Evolutionary conservation across 1,140 invertebrate species (phyloP).

Genomic region (Telenomus remus): DNA sequence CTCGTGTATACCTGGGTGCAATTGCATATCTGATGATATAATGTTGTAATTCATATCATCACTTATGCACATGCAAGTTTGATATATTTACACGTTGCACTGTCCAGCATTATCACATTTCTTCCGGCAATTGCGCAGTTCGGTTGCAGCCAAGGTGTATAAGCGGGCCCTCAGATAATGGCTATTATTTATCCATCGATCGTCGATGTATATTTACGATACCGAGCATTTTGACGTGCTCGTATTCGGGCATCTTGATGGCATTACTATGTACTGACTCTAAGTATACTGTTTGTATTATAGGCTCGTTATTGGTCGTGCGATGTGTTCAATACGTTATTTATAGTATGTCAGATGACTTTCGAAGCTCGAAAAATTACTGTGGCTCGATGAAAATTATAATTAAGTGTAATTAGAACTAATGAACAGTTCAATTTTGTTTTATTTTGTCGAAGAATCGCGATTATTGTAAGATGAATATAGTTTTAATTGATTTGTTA

Average conservation of each 20-base stretch:
- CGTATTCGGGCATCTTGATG: conserved; percentile 33
- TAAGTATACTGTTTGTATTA: conserved; percentile 42
- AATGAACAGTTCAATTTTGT: conserved; percentile 6
- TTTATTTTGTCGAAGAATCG: too few species aligned
- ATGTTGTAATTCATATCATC: conserved; percentile 24
- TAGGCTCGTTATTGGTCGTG: conserved; percentile 33
- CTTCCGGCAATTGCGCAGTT: conserved; percentile 46
- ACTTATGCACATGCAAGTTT: background rate
- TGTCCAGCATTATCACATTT: conserved; percentile 37
- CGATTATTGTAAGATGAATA: background rate
- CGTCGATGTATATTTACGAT: conserved; percentile 35
- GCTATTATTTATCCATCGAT: conserved; percentile 57
- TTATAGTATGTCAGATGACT: conserved; percentile 18
- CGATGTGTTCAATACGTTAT: conserved; percentile 34
- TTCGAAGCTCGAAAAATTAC: conserved; percentile 18
- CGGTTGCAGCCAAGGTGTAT: conserved; percentile 46
- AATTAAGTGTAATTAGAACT: conserved; percentile 8
- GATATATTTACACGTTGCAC: conserved; percentile 9
- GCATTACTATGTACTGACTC: conserved; percentile 28
- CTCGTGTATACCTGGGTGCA: conserved; percentile 18
- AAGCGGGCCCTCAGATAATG: conserved; percentile 29
- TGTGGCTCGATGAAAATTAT: background rate
- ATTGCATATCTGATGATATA: conserved; percentile 33
- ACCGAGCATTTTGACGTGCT: conserved; percentile 20
- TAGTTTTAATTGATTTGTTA: background rate